Base-by-base conservation (phyloP, 2,797 vertebrate species). In the Pseudocheirus occidentalis region DNA sequence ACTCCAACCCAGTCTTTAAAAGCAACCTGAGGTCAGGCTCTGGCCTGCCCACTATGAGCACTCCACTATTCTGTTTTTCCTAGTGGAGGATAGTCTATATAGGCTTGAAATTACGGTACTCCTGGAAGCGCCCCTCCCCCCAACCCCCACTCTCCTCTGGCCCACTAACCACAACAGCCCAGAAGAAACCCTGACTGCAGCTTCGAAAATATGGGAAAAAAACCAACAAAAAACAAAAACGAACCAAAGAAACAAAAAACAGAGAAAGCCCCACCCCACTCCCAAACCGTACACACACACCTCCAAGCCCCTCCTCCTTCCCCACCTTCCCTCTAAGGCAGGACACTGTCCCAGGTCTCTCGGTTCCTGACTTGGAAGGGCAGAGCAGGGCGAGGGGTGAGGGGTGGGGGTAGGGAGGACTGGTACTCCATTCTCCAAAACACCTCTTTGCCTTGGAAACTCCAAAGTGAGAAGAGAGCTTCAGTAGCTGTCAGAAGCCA, bases 121-220 rank as follows among this genome's bases (percentile, higher is more conserved):
- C 55, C 14, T 89, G 94, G 97, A 97, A 94, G 97, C 92, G 93
- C 96, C 97, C 46, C 62, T 54, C 91, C 54, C 46, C 91, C 2
- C 0, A 3, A 87, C 54, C 12, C 93, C 21, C n/a, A 56, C 93
- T 91, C 52, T 18, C 95, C 97, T 97, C 97, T 95, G 95, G 93
- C 97, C 96, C 96, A 97, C 96, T 96, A 96, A 95, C 97, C 98
- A 97, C 97, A 97, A 96, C 97, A 98, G 98, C 98, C 98, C 97
- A 95, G 96, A 97, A 98, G 97, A 96, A 97, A 98, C 98, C 98
- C 97, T 98, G 98, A 98, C 97, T 98, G 98, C 98, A 98, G 98
- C 98, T 98, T 98, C 55, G 97, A 96, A 95, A 98, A 97, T 96
- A 95, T 97, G 95, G 97, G 96, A 97, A 97, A 57, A 57, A 57